phyloP scores from a whole-genome alignment of 2,113 vertebrate species.

The Amphilophus citrinellus region DNA sequence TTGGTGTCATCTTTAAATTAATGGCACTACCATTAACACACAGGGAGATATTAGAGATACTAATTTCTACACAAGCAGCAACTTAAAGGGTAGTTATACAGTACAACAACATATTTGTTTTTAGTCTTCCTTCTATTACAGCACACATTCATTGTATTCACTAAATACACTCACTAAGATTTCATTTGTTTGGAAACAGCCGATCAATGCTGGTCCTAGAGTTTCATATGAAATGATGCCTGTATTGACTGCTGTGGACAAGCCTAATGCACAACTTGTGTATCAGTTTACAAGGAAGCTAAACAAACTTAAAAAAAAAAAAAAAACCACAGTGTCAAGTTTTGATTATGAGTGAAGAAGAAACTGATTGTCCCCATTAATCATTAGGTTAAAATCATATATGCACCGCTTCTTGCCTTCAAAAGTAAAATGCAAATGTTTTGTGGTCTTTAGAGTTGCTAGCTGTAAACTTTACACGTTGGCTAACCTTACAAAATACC shows the following conservation, averaged over 20 bases:
- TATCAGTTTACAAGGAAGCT: background rate
- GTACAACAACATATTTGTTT: background rate
- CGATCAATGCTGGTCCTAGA: background rate
- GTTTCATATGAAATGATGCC: constrained; percentile 8
- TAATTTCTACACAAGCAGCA: background rate
- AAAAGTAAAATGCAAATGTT: background rate
- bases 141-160: background rate
- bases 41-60: background rate
- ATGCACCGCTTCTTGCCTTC: background rate
- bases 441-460: background rate
- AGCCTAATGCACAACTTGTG: background rate
- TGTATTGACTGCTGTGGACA: constrained; percentile 10
- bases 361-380: background rate
- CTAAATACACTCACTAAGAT: background rate
- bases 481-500: background rate
- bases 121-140: background rate
- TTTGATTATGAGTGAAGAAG: background rate
- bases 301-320: background rate
- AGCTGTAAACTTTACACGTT: too few species aligned
- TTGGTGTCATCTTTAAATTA: background rate
- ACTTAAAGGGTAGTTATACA: background rate
- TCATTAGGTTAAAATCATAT: background rate
- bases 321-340: background rate
- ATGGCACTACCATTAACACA: background rate
- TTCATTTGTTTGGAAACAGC: background rate